Base-by-base conservation (phyloP, 2,797 vertebrate species). In the Schizothorax lantsangensis region DNA sequence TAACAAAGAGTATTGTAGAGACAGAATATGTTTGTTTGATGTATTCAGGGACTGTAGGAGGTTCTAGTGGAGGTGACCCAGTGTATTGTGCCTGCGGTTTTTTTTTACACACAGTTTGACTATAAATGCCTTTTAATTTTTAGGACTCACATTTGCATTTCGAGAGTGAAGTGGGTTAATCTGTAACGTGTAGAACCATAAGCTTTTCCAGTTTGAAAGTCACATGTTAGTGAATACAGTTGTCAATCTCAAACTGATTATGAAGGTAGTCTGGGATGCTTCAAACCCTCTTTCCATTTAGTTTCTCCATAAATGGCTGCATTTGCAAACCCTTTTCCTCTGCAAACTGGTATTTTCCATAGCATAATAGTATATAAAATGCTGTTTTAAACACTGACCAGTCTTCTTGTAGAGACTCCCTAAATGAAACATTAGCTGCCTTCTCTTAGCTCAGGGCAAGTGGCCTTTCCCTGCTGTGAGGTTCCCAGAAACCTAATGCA, bases 391-490 rank as follows among this genome's bases (percentile, higher is more conserved):
- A 69, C 54, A n/a, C 74, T 14, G 10, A 49, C 14, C 69, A 33
- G 71, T 69, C 4, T 69, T 85, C 19, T 79, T 79, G 49, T 21
- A 23, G n/a, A 14, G 64, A 43, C 75, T 87, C 43, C 80, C 26
- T 52, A 79, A 82, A 81, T 84, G 73, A 64, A 75, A 71, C 36
- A 59, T 64, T 74, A 45, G 71, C 40, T 23, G 6, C 21, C n/a
- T 87, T 77, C 19, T 78, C 74, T 89, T 85, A 83, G 80, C 71
- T 66, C 71, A 36, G 45, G 15, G 54, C 26, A n/a, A 64, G 52
- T 72, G 85, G 36, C 84, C 62, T 62, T 83, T 66, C 52, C 64
- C 54, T 73, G 79, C 45, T 79, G 30, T 43, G 73, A 78, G 72
- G 36, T 71, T 82, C 54, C 66, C 49, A 82, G 57, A 59, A 57